Evolutionary conservation across 2,113 vertebrate genomes (phyloP), one percentile per base, ranked within the genome.

Genomic region (Stomatorhinus ivindoensis): DNA sequence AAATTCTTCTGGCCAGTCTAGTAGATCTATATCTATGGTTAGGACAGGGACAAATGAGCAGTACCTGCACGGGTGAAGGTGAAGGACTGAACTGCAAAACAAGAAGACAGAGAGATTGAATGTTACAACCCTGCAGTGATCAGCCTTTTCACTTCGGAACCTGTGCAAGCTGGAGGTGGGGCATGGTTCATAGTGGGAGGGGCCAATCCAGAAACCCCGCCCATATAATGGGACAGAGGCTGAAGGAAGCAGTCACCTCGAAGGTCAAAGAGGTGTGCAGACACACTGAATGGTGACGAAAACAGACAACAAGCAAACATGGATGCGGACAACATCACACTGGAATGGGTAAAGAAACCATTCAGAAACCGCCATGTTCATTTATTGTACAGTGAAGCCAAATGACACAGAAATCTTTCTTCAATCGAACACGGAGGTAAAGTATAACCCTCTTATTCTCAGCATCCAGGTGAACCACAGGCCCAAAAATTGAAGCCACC

Each of bases 21-120:
- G 85, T 27, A 87, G 50, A 35, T 53, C 85, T 53, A 53, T 35
- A 61, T 89, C 88, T 89, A 61, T 31, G 46, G 83, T 89, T 65
- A 94, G 92, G 88, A 94, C 91, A 95, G 90, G 48, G 93, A 92
- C 92, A 94, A 93, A 95, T 92, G 93, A 92, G 93, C 92, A 95
- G 88, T 96, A 96, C 96, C 96, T 96, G 96, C 95, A 93, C 94
- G 95, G 86, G 95, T 97, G 93, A 97, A 97, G 93, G 96, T 95
- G 94, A 97, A 97, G 91, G 95, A 96, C 93, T 96, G 96, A 91
- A 97, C 95, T 97, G 95, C 91, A 97, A 96, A 95, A 94, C 90
- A 95, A 94, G 93, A 95, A 95, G 93, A 93, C 90, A 96, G 93
- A 94, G 91, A 93, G 35, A 93, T 90, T 46, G 90, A 93, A 93